phyloP scores from a whole-genome alignment of 2,888 invertebrate genomes.

The Hoplodrina blanda region DNA sequence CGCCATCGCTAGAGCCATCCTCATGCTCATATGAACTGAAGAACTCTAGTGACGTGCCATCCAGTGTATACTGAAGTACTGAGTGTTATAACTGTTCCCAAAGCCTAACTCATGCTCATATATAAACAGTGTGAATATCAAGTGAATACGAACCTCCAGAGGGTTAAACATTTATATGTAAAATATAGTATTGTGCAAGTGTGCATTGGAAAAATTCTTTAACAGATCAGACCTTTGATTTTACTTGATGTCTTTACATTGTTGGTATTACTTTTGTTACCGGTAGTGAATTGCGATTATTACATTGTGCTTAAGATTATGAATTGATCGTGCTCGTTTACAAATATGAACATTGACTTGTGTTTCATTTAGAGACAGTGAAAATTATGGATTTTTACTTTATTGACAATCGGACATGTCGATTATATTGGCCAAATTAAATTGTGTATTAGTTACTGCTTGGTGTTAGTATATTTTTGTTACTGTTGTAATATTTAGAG shows the following conservation, averaged over 20 bases:
- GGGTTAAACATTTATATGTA: background rate
- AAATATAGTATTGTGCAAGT: constrained; percentile 36
- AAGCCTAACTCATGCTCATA: constrained; percentile 35
- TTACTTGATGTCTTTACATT: constrained; percentile 3
- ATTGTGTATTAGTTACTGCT: constrained; percentile 41
- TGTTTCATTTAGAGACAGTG: constrained; percentile 11
- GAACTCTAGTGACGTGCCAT: constrained; percentile 43
- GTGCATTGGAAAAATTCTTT: constrained; percentile 4
- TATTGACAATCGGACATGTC: constrained; percentile 17
- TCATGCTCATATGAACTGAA: constrained; percentile 53
- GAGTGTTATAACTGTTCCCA: constrained; percentile 19
- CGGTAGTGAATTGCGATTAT: constrained; percentile 16
- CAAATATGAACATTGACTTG: background rate
- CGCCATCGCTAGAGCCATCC: constrained; percentile 56
- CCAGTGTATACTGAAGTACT: background rate
- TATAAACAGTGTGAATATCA: constrained; percentile 35
- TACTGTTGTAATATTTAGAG: constrained; percentile 50
- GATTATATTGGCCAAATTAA: constrained; percentile 51
- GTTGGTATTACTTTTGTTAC: constrained; percentile 27
- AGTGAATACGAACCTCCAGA: constrained; percentile 26
- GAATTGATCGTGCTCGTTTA: constrained; percentile 2
- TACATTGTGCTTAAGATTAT: constrained; percentile 28
- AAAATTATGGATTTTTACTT: constrained; percentile 34
- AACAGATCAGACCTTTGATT: background rate
- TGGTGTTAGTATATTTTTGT: constrained; percentile 44